Base-by-base conservation (phyloP, 2,113 vertebrate genomes). In the Calyptomena viridis region DNA sequence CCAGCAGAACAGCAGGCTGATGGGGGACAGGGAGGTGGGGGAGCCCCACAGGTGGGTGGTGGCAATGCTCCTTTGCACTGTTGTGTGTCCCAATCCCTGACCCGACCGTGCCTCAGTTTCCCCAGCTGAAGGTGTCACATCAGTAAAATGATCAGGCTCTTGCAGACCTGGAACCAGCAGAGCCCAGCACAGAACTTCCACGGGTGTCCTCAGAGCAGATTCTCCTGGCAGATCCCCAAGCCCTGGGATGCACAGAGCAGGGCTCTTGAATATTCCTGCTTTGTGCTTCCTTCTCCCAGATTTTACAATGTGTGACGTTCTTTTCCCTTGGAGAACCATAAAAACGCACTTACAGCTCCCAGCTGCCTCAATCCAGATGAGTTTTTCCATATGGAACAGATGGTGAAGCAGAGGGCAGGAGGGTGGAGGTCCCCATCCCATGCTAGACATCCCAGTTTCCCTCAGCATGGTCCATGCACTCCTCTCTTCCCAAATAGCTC, bases 241-340 rank as follows among this genome's bases (percentile, higher is more conserved):
- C 16, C 37, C 46, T 12, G 33, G 33, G 17, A 40, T 17, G 20
- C 0, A 0, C 42, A 42, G 14, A 62, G 59, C 37, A 47, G 30
- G 24, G 68, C 33, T 49, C 68, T 21, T 9, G 18, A 73, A 52
- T 1, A 1, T 19, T 66, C 44, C 24, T 86, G 46, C 31, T 73
- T 42, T 53, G 19, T 44, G 22, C 3, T 56, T 80, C 49, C 59
- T 59, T 50, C 58, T 62, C 25, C 56, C 33, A 59, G 10, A 55
- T 83, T 77, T 90, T 33, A 81, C 17, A 56, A 44, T 0, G 0
- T 6, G 24, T 30, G n/a, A 49, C 14, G 6, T 49, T 53, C 25
- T 84, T 60, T 81, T 85, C 50, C 56, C 33, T 90, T 11, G 6
- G 33, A 81, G 80, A 35, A 59, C 68, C 27, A 71, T 52, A 33